Percentiles rank a stretch among this genome's conserved stretches.
Conservation (phyloP, 2,888 invertebrate genomes). For the Drosophila dives region DNA sequence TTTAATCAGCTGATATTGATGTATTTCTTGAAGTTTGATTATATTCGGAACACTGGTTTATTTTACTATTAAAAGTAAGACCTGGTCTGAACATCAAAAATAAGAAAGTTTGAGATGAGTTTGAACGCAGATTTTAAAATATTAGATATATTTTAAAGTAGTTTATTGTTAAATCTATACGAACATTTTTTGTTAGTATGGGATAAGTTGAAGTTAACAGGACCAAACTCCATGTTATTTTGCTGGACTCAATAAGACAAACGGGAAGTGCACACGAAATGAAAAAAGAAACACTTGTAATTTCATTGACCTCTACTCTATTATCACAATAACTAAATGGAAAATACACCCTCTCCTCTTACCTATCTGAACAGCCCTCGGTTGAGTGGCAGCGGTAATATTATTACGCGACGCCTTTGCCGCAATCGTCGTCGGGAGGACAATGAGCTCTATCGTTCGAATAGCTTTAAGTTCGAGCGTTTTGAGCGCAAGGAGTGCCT, state of each 20-base stretch:
- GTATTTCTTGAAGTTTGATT: neutral
- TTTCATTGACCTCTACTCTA: neutral
- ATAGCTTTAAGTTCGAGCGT: constrained; percentile 94
- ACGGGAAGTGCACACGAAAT: neutral
- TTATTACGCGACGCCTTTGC: constrained; percentile 90
- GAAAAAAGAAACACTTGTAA: neutral
- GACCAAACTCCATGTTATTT: neutral
- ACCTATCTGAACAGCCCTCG: constrained; percentile 74
- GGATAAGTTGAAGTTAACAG: neutral
- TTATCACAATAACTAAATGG: neutral
- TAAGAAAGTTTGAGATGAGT: neutral
- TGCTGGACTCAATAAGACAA: neutral
- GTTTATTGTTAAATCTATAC: neutral
- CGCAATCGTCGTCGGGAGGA: constrained; percentile 90
- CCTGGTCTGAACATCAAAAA: neutral
- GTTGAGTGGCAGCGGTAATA: constrained; percentile 84
- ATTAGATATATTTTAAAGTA: neutral
- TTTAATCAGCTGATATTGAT: neutral
- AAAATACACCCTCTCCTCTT: neutral
- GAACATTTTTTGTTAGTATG: neutral
- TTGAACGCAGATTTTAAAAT: neutral
- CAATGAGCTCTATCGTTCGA: constrained; percentile 94
- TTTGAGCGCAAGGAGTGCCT: constrained; percentile 90
- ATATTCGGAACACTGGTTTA: neutral
- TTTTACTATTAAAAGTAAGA: neutral